Conservation (phyloP, 2,888 invertebrate species). For the Habrosyne pyritoides region DNA sequence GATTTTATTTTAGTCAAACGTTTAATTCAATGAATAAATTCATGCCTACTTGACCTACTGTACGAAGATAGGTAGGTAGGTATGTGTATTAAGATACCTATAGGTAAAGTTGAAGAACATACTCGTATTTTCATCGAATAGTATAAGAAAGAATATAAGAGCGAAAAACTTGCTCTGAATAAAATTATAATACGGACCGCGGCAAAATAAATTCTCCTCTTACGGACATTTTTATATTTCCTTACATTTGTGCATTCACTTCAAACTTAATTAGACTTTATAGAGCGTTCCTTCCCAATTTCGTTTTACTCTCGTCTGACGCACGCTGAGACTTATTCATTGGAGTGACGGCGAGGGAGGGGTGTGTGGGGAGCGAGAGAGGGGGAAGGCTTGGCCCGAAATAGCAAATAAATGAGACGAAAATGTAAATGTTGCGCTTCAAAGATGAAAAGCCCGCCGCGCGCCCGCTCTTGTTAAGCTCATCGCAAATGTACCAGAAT, state of each 20-base stretch:
- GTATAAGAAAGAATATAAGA: background rate
- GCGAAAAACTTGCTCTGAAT: conserved; percentile 26
- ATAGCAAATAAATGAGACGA: conserved; percentile 84
- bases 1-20: too few species aligned
- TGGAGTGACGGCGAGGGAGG: conserved; percentile 62
- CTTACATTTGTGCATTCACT: conserved; percentile 79
- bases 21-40: background rate
- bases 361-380: conserved; percentile 36
- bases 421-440: conserved; percentile 84
- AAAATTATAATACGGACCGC: conserved; percentile 28
- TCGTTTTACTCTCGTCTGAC: conserved; percentile 77
- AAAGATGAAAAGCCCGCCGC: conserved; percentile 82
- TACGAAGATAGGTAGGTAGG: background rate
- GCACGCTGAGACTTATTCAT: conserved; percentile 80
- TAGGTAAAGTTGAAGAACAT: background rate
- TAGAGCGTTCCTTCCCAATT: conserved; percentile 83
- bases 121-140: background rate
- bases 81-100: background rate
- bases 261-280: conserved; percentile 83
- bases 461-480: conserved; percentile 79
- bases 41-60: background rate
- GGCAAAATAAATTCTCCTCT: conserved; percentile 60
- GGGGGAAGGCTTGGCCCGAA: conserved; percentile 71
- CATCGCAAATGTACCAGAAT: conserved; percentile 82
- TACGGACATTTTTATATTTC: conserved; percentile 72